Percentiles rank a stretch among this genome's conserved stretches.
phyloP scores from a whole-genome alignment of 2,113 vertebrate genomes.

The Microtus pennsylvanicus region DNA sequence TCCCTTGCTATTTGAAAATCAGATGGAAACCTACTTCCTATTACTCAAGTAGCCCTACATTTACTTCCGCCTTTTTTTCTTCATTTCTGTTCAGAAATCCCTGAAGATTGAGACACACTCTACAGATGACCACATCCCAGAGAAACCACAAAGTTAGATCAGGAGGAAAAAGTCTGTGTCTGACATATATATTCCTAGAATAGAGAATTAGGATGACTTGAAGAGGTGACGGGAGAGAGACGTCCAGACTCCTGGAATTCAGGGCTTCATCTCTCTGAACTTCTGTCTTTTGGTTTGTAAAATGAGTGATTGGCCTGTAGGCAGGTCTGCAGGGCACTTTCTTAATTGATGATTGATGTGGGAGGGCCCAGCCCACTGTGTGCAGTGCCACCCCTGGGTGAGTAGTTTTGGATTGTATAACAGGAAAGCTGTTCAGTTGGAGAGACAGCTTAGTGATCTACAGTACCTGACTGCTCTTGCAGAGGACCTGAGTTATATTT shows the following conservation, averaged over 20 bases:
- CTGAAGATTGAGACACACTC: background rate
- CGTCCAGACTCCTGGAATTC: too few relatives aligned
- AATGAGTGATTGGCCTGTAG: background rate
- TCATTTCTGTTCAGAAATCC: background rate
- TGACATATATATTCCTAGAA: background rate
- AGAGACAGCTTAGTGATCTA: background rate
- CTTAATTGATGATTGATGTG: background rate
- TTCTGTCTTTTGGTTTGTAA: background rate
- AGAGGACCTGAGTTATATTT: background rate
- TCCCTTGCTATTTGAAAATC: background rate
- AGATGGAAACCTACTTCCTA: background rate
- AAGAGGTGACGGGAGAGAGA: background rate
- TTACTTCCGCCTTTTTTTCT: background rate
- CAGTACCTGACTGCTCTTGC: background rate
- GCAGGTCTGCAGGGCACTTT: background rate
- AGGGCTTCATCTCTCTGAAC: background rate
- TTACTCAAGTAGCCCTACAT: constrained; percentile 2
- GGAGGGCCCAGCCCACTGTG: too few relatives aligned
- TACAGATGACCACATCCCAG: background rate
- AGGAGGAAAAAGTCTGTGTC: background rate
- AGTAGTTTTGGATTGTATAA: background rate
- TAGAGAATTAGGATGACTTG: background rate
- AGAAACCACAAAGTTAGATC: background rate
- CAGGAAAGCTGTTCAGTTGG: background rate
- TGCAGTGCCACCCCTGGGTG: background rate